Conservation (phyloP, 1,140 invertebrate species). For the Caerostris darwini region DNA sequence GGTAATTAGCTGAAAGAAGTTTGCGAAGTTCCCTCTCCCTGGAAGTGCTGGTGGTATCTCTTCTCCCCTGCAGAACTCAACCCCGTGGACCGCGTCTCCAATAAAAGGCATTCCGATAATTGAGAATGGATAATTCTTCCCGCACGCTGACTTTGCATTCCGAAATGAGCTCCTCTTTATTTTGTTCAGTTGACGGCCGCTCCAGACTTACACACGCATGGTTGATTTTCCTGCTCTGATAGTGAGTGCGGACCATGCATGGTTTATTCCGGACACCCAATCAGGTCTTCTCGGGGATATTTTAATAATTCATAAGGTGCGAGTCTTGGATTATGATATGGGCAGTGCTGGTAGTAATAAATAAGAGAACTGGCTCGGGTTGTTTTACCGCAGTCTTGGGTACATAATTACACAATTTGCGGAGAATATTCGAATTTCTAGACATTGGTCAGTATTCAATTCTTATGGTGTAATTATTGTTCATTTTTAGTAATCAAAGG, state of each 20-base stretch:
- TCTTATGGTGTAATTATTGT: too few relatives aligned
- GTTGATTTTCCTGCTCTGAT: neutral
- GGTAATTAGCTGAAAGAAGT: slow-evolving; percentile 49
- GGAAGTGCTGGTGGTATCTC: neutral
- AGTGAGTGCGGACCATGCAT: neutral
- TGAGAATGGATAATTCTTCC: slow-evolving; percentile 5
- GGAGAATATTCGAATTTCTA: too few relatives aligned
- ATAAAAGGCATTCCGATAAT: neutral
- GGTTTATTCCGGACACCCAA: neutral
- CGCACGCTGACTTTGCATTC: slow-evolving; percentile 16
- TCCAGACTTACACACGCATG: neutral
- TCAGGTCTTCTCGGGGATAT: neutral
- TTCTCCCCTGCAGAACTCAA: neutral
- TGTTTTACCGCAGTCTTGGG: too few relatives aligned
- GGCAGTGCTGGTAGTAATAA: neutral
- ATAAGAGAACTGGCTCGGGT: neutral
- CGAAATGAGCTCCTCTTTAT: neutral
- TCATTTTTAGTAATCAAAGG: too few relatives aligned
- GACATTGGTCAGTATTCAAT: too few relatives aligned
- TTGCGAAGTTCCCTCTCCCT: neutral
- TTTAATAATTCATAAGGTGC: slow-evolving; percentile 17
- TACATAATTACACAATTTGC: too few relatives aligned
- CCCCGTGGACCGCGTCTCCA: neutral
- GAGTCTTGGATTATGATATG: too few relatives aligned
- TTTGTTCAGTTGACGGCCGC: neutral